These are phyloP conservation scores for Aegypius monachus DNA, from an alignment of 2,113 vertebrate species.

Conservation along the genomic window DNA sequence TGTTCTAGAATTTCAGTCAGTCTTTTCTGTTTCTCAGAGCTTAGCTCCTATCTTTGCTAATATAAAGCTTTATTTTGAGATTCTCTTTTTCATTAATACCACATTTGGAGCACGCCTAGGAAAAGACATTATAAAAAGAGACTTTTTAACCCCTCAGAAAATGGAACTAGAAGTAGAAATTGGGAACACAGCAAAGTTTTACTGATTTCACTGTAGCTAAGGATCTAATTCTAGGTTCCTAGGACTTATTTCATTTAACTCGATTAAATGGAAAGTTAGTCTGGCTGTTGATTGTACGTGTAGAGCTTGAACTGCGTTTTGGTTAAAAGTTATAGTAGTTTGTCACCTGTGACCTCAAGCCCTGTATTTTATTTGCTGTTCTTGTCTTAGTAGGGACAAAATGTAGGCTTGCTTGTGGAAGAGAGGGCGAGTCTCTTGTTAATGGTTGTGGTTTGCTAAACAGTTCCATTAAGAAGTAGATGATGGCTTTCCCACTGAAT, in stretches of 20 bases:
- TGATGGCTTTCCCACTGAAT: background rate
- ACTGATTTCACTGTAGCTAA: background rate
- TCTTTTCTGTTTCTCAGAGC: background rate
- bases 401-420: background rate
- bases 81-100: background rate
- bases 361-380: background rate
- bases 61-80: background rate
- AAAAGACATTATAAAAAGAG: background rate
- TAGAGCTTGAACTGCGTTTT: background rate
- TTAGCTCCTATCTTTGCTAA: background rate
- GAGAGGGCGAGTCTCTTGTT: background rate
- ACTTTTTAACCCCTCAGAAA: background rate
- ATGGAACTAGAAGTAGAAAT: background rate
- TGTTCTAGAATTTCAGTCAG: background rate
- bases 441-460: background rate
- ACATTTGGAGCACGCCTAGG: background rate
- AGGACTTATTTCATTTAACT: background rate
- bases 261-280: background rate
- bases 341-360: background rate
- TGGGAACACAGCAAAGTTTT: background rate
- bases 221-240: background rate
- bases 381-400: background rate
- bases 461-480: background rate
- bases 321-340: background rate
- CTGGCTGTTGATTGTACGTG: background rate